Percentiles rank a stretch among this genome's conserved stretches.
phyloP scores from a whole-genome alignment of 2,797 vertebrate species.

The Phoeniculus purpureus region DNA sequence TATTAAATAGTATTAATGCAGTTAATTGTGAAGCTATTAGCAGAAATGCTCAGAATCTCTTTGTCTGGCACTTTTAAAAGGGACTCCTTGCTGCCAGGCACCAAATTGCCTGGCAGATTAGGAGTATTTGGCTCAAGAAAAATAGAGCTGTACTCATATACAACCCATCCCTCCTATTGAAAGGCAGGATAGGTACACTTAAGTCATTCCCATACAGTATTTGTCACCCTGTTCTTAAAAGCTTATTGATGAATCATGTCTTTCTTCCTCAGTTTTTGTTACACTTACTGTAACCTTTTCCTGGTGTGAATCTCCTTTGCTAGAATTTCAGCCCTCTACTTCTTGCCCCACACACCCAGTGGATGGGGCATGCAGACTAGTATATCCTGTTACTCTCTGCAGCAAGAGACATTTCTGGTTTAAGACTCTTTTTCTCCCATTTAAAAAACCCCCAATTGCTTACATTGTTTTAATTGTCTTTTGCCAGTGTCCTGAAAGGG shows the following conservation, averaged over 20 bases:
- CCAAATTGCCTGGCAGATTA: neutral
- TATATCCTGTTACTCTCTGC: neutral
- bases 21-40: neutral
- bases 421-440: neutral
- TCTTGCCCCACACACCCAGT: neutral
- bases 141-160: neutral
- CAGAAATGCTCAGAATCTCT: constrained; percentile 1
- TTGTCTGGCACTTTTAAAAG: neutral
- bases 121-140: neutral
- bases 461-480: neutral
- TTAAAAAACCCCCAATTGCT: neutral
- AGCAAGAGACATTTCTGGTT: neutral
- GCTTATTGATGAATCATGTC: neutral
- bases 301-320: neutral
- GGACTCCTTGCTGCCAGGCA: neutral
- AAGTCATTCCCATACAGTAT: neutral
- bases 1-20: neutral
- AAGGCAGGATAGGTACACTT: neutral
- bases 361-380: neutral
- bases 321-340: neutral
- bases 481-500: neutral
- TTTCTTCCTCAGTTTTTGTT: neutral
- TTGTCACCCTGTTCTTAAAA: neutral
- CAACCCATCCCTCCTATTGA: neutral
- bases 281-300: neutral